Evolutionary conservation across 2,888 invertebrate genomes (phyloP).

Genomic region (Alloplasta piceator): DNA sequence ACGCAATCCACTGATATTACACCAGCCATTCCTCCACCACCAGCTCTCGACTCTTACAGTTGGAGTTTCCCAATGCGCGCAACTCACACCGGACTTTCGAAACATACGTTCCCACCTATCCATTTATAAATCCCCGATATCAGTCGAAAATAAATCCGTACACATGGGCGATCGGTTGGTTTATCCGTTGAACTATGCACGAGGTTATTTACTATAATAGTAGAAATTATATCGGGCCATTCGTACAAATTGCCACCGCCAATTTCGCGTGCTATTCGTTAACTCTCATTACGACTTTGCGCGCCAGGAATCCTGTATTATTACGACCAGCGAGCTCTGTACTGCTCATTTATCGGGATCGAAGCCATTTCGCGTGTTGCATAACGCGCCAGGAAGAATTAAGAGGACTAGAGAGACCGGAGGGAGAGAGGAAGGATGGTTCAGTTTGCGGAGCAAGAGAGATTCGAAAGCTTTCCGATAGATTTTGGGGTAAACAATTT

Average conservation of each 20-base stretch:
- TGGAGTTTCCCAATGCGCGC: slow-evolving; percentile 17
- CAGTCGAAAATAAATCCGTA: slow-evolving; percentile 1
- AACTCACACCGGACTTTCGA: slow-evolving; percentile 25
- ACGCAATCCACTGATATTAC: slow-evolving; percentile 4
- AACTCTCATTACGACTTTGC: slow-evolving; percentile 37
- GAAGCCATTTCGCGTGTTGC: slow-evolving; percentile 6
- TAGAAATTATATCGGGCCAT: slow-evolving; percentile 49
- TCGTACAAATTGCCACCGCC: slow-evolving; percentile 47
- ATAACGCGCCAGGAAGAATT: neutral
- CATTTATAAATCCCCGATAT: slow-evolving; percentile 39
- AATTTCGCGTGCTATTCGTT: slow-evolving; percentile 54
- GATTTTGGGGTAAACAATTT: slow-evolving; percentile 53
- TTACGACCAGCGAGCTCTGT: slow-evolving; percentile 20
- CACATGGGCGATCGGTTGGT: neutral
- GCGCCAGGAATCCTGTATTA: slow-evolving; percentile 19
- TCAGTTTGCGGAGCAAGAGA: neutral
- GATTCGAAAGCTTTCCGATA: slow-evolving; percentile 30
- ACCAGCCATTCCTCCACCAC: slow-evolving; percentile 19
- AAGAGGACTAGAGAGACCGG: neutral
- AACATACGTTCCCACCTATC: neutral
- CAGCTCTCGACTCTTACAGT: slow-evolving; percentile 33
- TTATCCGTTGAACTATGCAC: slow-evolving; percentile 47
- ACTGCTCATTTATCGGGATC: slow-evolving; percentile 45
- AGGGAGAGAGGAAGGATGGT: too few relatives aligned
- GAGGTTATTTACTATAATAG: slow-evolving; percentile 42